These are phyloP conservation scores for Chrysolina haemoptera DNA, from an alignment of 2,888 invertebrate species.

Conservation along the genomic window DNA sequence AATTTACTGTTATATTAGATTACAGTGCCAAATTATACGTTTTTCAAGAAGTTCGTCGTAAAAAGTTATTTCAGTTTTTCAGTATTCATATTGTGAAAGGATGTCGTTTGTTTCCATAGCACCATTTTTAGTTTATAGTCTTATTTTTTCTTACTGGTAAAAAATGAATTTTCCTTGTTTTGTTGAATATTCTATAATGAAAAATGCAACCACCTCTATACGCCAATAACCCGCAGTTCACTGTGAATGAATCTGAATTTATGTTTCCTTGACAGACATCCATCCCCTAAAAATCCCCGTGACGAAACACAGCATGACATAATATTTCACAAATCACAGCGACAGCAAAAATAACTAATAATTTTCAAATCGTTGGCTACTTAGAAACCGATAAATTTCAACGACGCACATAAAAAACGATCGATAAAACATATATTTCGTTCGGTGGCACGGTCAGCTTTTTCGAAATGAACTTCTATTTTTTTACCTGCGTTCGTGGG, in stretches of 20 bases:
- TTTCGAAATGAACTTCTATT: constrained; percentile 50
- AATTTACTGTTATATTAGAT: too few relatives aligned
- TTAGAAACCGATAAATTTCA: constrained; percentile 52
- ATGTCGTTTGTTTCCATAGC: too few relatives aligned
- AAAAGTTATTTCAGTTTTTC: too few relatives aligned
- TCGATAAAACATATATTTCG: constrained; percentile 41
- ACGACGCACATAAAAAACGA: constrained; percentile 45
- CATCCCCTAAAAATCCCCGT: constrained; percentile 37
- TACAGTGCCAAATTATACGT: too few relatives aligned
- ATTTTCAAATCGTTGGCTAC: constrained; percentile 50
- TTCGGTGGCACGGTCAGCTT: constrained; percentile 48
- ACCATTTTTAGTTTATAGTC: too few relatives aligned
- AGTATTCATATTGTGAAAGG: too few relatives aligned
- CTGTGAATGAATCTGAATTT: constrained; percentile 20
- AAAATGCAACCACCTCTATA: too few relatives aligned
- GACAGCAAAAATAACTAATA: constrained; percentile 47
- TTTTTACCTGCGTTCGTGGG: constrained; percentile 59
- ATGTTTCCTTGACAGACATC: constrained; percentile 42
- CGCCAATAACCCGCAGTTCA: too few relatives aligned
- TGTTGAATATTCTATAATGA: too few relatives aligned
- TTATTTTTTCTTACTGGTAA: too few relatives aligned
- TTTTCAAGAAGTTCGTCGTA: too few relatives aligned
- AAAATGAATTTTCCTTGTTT: too few relatives aligned
- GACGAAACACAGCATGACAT: constrained; percentile 39
- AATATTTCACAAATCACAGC: constrained; percentile 44